phyloP scores from a whole-genome alignment of 2,113 vertebrate genomes.

The Grammomys surdaster region DNA sequence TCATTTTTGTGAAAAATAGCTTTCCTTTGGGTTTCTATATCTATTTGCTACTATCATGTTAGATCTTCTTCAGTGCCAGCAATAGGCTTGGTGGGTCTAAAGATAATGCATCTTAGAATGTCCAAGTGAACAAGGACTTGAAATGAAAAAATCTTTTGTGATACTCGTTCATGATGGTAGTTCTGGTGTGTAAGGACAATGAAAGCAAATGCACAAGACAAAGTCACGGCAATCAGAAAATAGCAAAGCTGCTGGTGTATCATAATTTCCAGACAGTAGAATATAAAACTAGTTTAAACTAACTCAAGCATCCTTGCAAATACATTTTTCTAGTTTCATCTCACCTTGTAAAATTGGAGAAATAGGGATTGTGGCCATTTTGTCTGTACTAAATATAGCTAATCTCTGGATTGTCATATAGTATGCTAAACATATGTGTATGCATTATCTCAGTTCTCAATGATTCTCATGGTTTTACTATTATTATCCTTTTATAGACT shows the following conservation, averaged over 20 bases:
- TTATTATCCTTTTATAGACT: not conserved
- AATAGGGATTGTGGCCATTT: not conserved
- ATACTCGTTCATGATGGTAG: not conserved
- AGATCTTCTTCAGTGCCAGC: not conserved
- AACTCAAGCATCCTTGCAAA: not conserved
- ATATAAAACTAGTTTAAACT: not conserved
- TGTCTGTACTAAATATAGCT: not conserved
- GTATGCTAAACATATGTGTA: not conserved
- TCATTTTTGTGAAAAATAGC: not conserved
- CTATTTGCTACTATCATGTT: not conserved
- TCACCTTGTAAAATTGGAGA: conserved; percentile 33
- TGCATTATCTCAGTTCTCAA: not conserved
- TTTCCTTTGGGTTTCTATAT: not conserved
- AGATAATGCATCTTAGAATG: not conserved
- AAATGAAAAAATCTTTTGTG: not conserved
- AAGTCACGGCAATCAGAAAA: not conserved
- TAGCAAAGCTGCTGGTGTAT: not conserved
- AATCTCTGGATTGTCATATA: not conserved
- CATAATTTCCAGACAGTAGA: not conserved
- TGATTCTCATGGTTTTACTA: not conserved
- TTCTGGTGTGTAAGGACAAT: not conserved
- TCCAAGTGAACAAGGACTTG: not conserved
- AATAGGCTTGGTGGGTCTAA: not conserved
- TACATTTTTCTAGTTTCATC: not conserved
- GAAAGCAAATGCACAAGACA: not conserved